Evolutionary conservation across 2,113 vertebrate species (phyloP).

Genomic region (Noturus placidus): DNA sequence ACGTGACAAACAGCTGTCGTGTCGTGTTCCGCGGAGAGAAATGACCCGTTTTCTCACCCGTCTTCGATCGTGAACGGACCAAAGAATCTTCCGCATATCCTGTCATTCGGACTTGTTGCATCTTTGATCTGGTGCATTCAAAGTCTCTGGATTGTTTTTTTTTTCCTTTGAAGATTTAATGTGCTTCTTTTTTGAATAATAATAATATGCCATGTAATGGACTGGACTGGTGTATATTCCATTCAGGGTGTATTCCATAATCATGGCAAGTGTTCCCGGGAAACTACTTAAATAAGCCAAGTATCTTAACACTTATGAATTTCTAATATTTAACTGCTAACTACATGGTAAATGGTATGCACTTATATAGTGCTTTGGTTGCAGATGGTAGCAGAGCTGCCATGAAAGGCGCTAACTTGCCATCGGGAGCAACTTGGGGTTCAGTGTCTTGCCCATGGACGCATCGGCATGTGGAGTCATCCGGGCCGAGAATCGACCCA

Average conservation of each 20-base stretch:
- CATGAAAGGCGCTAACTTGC: too few relatives aligned
- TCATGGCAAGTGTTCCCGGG: background rate
- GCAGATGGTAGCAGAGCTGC: too few relatives aligned
- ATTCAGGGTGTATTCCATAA: background rate
- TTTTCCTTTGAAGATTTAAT: background rate
- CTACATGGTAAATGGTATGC: background rate
- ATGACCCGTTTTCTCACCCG: background rate
- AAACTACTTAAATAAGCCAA: background rate
- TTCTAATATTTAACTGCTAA: background rate
- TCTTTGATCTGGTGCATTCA: conserved; percentile 12
- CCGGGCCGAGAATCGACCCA: too few relatives aligned
- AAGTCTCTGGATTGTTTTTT: background rate
- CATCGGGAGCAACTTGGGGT: too few relatives aligned
- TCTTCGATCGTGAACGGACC: background rate
- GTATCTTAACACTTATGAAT: too few relatives aligned
- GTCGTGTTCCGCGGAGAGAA: conserved; percentile 2
- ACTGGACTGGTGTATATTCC: too few relatives aligned
- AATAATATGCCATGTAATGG: background rate
- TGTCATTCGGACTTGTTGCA: background rate
- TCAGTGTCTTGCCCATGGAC: too few relatives aligned
- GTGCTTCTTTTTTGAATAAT: background rate
- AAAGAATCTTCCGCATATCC: background rate
- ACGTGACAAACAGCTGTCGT: background rate
- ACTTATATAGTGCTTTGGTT: too few relatives aligned
- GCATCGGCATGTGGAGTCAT: too few relatives aligned